Base-by-base conservation (phyloP, 35 echinoderm and acorn worm genomes). In the Lytechinus variegatus region DNA sequence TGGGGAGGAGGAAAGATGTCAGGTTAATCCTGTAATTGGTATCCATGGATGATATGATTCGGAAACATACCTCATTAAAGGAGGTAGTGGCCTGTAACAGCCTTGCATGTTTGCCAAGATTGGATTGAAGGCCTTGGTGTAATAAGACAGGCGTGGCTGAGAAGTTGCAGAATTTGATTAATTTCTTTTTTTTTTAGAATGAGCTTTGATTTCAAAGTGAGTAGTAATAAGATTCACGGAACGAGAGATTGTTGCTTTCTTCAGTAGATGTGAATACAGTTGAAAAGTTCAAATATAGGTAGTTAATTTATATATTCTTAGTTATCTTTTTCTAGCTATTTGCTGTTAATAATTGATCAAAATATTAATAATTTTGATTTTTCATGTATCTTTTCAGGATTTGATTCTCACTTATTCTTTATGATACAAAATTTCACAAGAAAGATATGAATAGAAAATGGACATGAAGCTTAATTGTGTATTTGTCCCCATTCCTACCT, bases 41-140 rank as follows among this genome's bases (percentile, higher is more conserved):
- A n/a, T 79, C 19, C 1, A 4, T 24, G 19, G 66, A 79, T 79
- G 66, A 79, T 90, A 16, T 90, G 88, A 90, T 52, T 52, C 88
- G 88, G 88, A 90, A 90, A 90, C 88, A 90, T 54, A 52, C 88
- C 88, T 90, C 88, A 90, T 90, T 90, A 52, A 54, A 90, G 88
- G 5, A 29, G 88, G 88, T 52, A 90, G 52, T 90, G 88, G 28
- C 28, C 8, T 44, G 88, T 7, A 52, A 90, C 88, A 29, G 88
- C 88, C 88, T 90, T 90, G 88, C 52, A 52, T 90, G 52, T 54
- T 79, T 79, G 66, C 66, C 21, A 79, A 79, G 66, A 79, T 79
- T 79, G 66, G 66, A 79, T 79, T 79, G 16, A 24, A 24, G 66
- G 7, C 66, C 66, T 79, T 79, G 66, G 16, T 79, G 66, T 79